A percentile compares a stretch with the other conserved stretches of the same genome.
Evolutionary conservation across 2,888 invertebrate genomes (phyloP).

Genomic region (Troides aeacus): DNA sequence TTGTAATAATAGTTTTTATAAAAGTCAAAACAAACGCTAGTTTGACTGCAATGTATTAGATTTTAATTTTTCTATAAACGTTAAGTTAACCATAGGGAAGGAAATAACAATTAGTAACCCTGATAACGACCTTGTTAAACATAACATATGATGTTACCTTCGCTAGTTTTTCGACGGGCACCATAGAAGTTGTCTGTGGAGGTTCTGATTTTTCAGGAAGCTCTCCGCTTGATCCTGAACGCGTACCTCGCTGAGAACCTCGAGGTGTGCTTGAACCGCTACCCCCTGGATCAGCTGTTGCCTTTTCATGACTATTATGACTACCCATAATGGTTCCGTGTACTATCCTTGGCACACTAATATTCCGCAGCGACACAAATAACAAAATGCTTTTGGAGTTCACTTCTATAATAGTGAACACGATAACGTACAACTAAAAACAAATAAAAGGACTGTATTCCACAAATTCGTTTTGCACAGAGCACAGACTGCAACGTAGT

Average conservation of each 20-base stretch:
- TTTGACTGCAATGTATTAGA: background rate
- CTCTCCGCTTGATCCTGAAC: slow-evolving; percentile 83
- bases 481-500: slow-evolving; percentile 10
- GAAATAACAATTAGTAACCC: slow-evolving; percentile 34
- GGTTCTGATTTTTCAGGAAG: slow-evolving; percentile 78
- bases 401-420: background rate
- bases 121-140: slow-evolving; percentile 40
- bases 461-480: slow-evolving; percentile 1
- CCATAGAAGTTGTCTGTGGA: slow-evolving; percentile 78
- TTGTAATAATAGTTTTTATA: background rate
- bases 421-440: slow-evolving; percentile 2
- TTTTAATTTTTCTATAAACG: background rate
- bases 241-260: slow-evolving; percentile 69
- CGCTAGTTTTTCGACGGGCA: slow-evolving; percentile 87
- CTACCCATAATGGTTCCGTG: slow-evolving; percentile 53
- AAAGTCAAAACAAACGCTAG: background rate
- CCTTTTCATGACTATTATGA: slow-evolving; percentile 65
- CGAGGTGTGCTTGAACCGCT: slow-evolving; percentile 65
- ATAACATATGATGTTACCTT: slow-evolving; percentile 74
- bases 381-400: background rate
- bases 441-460: slow-evolving; percentile 7
- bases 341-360: background rate
- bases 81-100: slow-evolving; percentile 13
- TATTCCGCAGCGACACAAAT: background rate
- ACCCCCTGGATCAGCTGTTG: slow-evolving; percentile 51